Base-by-base conservation (phyloP, 1,140 invertebrate species). In the Diploscapter pachys region DNA sequence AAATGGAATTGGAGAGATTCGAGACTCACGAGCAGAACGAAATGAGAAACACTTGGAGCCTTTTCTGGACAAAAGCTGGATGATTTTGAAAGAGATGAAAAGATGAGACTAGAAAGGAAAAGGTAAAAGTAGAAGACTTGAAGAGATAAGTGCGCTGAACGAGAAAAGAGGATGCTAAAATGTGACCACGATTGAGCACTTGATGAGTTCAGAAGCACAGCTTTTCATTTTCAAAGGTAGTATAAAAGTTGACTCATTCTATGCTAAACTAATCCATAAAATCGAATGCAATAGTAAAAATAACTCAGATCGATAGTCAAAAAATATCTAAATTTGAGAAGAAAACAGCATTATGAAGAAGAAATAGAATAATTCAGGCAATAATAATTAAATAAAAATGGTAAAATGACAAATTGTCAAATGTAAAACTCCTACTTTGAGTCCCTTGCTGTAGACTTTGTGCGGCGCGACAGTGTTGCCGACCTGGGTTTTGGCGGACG, bases 371-470 rank as follows among this genome's bases (percentile, higher is more conserved):
- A 63, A 71, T 63, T 75, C 57, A 31, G 31, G 31, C 31, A 31
- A 31, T 31, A 31, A 31, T 31, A 31, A 31, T 31, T 31, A 31
- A 31, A 31, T 31, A 31, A 31, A 31, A 31, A 31, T 31, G 31
- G 31, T 31, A 31, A 31, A 31, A 31, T 31, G 31, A 31, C 31
- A 31, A 31, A 31, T 31, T 31, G 31, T 31, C 31, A 31, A 31
- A 31, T 31, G 31, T 31, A 31, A 3, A 59, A 70, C n/a, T 63
- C 67, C 71, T 62, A 75, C 68, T 64, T 62, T 63, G 4, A 71
- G n/a, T 56, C 61, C 63, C 54, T 63, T 71, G 52, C 55, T 53
- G 68, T 82, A 82, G 4, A 69, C 64, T 63, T 74, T 74, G 51
- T 54, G n/a, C 51, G 63, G 63, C 50, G 74, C 80, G 52, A 66